phyloP scores from a whole-genome alignment of 2,797 vertebrate species.

The Allobates femoralis region DNA sequence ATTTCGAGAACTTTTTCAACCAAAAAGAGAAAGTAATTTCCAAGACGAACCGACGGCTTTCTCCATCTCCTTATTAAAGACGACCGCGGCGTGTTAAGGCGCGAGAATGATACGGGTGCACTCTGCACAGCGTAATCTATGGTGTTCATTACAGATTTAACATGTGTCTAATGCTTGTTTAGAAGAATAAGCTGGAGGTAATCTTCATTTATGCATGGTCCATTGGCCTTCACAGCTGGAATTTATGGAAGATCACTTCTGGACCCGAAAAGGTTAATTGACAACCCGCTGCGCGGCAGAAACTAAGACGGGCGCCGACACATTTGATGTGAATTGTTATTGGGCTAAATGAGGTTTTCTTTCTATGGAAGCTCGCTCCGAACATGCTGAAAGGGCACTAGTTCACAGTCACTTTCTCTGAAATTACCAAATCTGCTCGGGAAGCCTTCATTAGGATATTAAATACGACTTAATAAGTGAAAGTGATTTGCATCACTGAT shows the following conservation, averaged over 20 bases:
- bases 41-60: neutral
- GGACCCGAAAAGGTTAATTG: conserved; percentile 83
- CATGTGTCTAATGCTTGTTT: conserved; percentile 69
- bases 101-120: conserved; percentile 1
- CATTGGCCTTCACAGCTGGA: conserved; percentile 81
- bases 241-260: conserved; percentile 72
- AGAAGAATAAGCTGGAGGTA: conserved; percentile 73
- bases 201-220: conserved; percentile 76
- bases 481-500: conserved; percentile 99
- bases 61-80: conserved; percentile 5
- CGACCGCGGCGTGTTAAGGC: neutral
- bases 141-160: conserved; percentile 63
- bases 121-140: conserved; percentile 2
- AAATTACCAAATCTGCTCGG: conserved; percentile 94
- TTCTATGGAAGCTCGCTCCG: conserved; percentile 69
- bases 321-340: conserved; percentile 77
- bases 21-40: neutral
- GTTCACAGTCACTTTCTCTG: conserved; percentile 82
- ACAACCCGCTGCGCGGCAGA: conserved; percentile 76
- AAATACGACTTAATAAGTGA: conserved; percentile 99
- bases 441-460: conserved; percentile 99
- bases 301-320: conserved; percentile 75
- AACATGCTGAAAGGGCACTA: conserved; percentile 63
- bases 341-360: conserved; percentile 82
- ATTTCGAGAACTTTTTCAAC: too few species aligned